Evolutionary conservation across 2,888 invertebrate genomes (phyloP).

Genomic region (Apamea crenata): DNA sequence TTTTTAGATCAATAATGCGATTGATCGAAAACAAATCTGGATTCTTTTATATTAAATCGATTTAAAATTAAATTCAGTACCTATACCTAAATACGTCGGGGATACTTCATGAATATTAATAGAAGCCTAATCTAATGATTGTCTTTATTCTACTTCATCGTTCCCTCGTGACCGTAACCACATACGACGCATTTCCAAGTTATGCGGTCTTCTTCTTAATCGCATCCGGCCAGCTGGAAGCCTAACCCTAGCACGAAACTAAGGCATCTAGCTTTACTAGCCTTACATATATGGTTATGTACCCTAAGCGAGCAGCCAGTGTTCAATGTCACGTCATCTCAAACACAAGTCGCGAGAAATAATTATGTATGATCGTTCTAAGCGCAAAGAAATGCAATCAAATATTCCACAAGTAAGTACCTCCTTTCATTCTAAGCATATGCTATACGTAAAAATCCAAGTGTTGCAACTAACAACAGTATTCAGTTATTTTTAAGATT

Average conservation of each 20-base stretch:
- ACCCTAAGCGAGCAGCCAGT: neutral
- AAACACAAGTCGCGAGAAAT: neutral
- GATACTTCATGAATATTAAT: neutral
- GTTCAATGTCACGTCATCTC: neutral
- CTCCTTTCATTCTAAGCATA: neutral
- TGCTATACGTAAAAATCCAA: neutral
- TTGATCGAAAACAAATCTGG: neutral
- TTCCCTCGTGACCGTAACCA: neutral
- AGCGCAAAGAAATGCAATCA: constrained; percentile 3
- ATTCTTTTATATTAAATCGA: neutral
- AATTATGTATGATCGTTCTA: neutral
- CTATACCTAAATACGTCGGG: neutral
- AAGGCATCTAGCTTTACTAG: neutral
- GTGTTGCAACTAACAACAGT: neutral
- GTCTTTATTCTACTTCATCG: neutral
- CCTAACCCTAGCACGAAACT: no score
- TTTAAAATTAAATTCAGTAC: neutral
- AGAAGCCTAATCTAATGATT: neutral
- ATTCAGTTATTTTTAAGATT: neutral
- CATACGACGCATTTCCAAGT: neutral
- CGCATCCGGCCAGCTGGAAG: neutral
- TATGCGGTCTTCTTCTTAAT: neutral
- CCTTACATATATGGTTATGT: constrained; percentile 4
- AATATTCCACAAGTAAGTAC: constrained; percentile 30
- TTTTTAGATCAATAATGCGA: neutral